Percentiles rank a stretch among this genome's conserved stretches.
These are phyloP conservation scores for Watsonalla cultraria DNA, from an alignment of 2,888 invertebrate genomes.

Conservation along the genomic window DNA sequence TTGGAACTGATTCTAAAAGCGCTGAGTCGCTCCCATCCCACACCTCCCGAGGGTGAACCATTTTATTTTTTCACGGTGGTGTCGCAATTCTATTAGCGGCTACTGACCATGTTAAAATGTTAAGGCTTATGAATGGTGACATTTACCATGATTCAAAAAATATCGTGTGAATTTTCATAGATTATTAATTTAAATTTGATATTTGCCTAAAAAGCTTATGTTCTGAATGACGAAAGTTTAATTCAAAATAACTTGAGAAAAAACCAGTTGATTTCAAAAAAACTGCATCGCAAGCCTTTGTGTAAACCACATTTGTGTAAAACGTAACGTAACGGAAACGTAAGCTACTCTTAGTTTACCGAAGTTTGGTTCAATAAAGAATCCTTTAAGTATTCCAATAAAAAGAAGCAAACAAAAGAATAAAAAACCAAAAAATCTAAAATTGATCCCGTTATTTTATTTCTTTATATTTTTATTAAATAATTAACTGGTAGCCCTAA, in stretches of 20 bases:
- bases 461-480: slow-evolving; percentile 35
- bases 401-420: too few relatives aligned
- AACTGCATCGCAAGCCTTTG: too few relatives aligned
- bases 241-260: too few relatives aligned
- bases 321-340: too few relatives aligned
- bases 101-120: slow-evolving; percentile 29
- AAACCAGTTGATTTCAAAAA: too few relatives aligned
- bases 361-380: too few relatives aligned
- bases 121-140: slow-evolving; percentile 31
- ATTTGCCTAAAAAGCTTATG: too few relatives aligned
- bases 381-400: too few relatives aligned
- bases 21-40: slow-evolving; percentile 66
- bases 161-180: not conserved
- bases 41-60: slow-evolving; percentile 38
- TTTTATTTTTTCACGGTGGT: slow-evolving; percentile 57
- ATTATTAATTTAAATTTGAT: too few relatives aligned
- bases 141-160: not conserved
- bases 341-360: too few relatives aligned
- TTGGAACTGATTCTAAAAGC: slow-evolving; percentile 67
- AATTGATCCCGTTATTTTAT: slow-evolving; percentile 2
- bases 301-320: too few relatives aligned
- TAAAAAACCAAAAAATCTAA: slow-evolving; percentile 1
- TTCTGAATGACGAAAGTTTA: too few relatives aligned
- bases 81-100: slow-evolving; percentile 56
- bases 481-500: slow-evolving; percentile 54